Conservation (phyloP, 1,140 invertebrate species). For the Microvelia longipes region DNA sequence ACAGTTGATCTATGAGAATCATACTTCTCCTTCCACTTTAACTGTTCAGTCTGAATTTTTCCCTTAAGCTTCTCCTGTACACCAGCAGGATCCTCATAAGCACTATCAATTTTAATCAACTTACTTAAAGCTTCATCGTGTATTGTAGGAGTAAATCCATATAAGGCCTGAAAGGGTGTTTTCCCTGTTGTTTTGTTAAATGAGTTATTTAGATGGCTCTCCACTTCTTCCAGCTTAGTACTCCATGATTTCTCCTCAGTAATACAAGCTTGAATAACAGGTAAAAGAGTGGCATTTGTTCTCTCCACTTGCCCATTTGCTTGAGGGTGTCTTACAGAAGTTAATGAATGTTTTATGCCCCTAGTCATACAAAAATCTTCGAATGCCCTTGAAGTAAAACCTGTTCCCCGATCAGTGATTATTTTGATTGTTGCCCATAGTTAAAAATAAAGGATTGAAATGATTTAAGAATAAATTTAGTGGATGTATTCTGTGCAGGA, state of each 20-base stretch:
- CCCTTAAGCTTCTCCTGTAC: background rate
- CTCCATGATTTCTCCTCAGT: background rate
- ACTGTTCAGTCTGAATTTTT: background rate
- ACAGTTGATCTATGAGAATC: background rate
- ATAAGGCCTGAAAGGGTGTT: background rate
- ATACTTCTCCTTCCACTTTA: background rate
- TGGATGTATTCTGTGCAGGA: background rate
- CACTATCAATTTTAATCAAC: background rate
- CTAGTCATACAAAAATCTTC: background rate
- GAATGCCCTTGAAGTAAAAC: background rate
- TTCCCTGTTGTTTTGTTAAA: background rate
- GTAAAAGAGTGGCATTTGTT: background rate
- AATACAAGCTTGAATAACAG: background rate
- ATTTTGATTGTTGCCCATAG: background rate
- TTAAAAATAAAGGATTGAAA: background rate
- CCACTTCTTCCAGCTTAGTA: background rate
- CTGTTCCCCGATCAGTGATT: background rate
- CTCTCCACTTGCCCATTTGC: background rate
- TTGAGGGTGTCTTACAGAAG: background rate
- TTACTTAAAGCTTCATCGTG: background rate
- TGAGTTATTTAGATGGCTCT: background rate
- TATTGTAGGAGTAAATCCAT: background rate
- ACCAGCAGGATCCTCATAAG: background rate
- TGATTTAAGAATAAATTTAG: background rate
- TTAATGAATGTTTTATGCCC: background rate